phyloP scores from a whole-genome alignment of 2,888 invertebrate species.

The Diaprepes abbreviatus region DNA sequence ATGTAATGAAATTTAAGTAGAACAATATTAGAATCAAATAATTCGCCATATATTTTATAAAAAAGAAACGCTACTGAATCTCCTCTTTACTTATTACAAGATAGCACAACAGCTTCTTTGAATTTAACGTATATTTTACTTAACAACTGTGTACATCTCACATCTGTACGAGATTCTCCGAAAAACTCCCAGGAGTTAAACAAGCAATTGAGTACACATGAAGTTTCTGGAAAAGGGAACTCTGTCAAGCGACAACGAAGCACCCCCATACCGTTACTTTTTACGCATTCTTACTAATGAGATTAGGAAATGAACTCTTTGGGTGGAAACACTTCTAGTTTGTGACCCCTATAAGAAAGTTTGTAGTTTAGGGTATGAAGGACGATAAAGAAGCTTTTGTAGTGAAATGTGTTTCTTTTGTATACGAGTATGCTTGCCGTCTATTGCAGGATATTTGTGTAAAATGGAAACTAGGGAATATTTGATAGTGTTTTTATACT shows the following conservation, averaged over 20 bases:
- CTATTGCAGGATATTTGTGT: too few relatives aligned
- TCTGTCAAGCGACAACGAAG: conserved; percentile 33
- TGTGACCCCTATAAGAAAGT: conserved; percentile 19
- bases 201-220: conserved; percentile 40
- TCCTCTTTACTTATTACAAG: not conserved
- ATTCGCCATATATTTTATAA: too few relatives aligned
- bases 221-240: conserved; percentile 26
- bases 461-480: too few relatives aligned
- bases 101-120: not conserved
- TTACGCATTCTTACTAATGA: conserved; percentile 45
- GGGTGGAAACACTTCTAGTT: conserved; percentile 23
- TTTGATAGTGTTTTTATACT: too few relatives aligned
- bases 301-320: conserved; percentile 39
- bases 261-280: conserved; percentile 45
- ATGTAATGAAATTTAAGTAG: too few relatives aligned
- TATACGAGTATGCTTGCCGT: too few relatives aligned
- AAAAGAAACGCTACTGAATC: not conserved
- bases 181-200: conserved; percentile 25
- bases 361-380: not conserved
- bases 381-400: not conserved
- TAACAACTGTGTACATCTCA: conserved; percentile 10
- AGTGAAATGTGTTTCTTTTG: not conserved
- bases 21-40: too few relatives aligned
- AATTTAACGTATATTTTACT: conserved; percentile 9
- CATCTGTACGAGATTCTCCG: conserved; percentile 12